Evolutionary conservation across 2,888 invertebrate genomes (phyloP).

Genomic region (Athalia cordata): DNA sequence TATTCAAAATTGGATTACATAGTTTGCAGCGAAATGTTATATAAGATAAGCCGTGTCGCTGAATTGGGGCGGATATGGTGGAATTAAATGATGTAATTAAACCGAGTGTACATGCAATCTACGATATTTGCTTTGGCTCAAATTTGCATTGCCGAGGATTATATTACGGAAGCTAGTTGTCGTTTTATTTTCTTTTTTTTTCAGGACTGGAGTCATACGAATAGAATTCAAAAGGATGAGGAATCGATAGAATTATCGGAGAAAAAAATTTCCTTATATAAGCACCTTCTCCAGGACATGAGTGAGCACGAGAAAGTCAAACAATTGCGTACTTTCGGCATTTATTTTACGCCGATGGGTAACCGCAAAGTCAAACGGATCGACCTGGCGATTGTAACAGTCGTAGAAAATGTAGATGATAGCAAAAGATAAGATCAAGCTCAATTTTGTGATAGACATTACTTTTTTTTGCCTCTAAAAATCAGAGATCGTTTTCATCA

Average conservation of each 20-base stretch:
- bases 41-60: not conserved
- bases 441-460: constrained; percentile 13
- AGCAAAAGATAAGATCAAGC: constrained; percentile 4
- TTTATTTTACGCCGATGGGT: constrained; percentile 24
- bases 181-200: not conserved
- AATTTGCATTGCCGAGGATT: constrained; percentile 30
- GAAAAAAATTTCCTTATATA: not conserved
- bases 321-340: constrained; percentile 14
- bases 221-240: not conserved
- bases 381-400: constrained; percentile 13
- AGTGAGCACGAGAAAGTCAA: constrained; percentile 21
- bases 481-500: too few species aligned
- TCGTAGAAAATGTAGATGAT: not conserved
- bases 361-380: constrained; percentile 1
- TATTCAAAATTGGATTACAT: not conserved
- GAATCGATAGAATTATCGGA: not conserved
- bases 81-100: not conserved
- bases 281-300: constrained; percentile 29
- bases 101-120: not conserved
- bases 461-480: too few species aligned
- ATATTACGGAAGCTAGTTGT: constrained; percentile 14
- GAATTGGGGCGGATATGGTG: not conserved
- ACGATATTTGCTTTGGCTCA: constrained; percentile 19
- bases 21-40: not conserved
- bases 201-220: too few species aligned